Percentiles rank a stretch among this genome's conserved stretches.
Conservation (phyloP, 2,888 invertebrate genomes). For the Chydorus sphaericus region DNA sequence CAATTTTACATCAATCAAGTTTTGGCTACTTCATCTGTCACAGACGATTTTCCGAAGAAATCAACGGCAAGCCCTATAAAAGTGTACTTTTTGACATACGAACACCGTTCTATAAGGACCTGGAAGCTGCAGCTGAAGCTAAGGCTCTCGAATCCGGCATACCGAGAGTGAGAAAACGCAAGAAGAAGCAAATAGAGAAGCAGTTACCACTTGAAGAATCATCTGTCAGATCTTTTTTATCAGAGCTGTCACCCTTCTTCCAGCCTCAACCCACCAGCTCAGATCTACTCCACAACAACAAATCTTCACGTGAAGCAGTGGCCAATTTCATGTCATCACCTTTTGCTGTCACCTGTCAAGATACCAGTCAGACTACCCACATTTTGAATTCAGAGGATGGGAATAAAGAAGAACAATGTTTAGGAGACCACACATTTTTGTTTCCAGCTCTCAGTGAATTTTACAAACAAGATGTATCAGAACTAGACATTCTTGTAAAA, state of each 20-base stretch:
- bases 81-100: constrained; percentile 7
- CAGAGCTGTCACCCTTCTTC: not conserved
- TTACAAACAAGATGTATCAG: constrained; percentile 47
- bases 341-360: not conserved
- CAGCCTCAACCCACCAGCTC: not conserved
- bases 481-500: constrained; percentile 33
- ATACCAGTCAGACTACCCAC: not conserved
- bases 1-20: not conserved
- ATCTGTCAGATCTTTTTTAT: not conserved
- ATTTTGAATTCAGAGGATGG: not conserved
- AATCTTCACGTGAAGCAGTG: not conserved
- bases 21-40: not conserved
- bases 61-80: not conserved
- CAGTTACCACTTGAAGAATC: not conserved
- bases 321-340: not conserved
- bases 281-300: constrained; percentile 6
- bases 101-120: constrained; percentile 8
- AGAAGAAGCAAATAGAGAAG: not conserved
- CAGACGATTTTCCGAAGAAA: not conserved
- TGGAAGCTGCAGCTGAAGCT: constrained; percentile 1
- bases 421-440: not conserved
- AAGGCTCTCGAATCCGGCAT: not conserved
- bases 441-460: constrained; percentile 47
- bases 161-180: not conserved
- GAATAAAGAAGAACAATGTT: not conserved